Evolutionary conservation across 2,797 vertebrate genomes (phyloP).

Genomic region (Gymnoscopelus braueri): DNA sequence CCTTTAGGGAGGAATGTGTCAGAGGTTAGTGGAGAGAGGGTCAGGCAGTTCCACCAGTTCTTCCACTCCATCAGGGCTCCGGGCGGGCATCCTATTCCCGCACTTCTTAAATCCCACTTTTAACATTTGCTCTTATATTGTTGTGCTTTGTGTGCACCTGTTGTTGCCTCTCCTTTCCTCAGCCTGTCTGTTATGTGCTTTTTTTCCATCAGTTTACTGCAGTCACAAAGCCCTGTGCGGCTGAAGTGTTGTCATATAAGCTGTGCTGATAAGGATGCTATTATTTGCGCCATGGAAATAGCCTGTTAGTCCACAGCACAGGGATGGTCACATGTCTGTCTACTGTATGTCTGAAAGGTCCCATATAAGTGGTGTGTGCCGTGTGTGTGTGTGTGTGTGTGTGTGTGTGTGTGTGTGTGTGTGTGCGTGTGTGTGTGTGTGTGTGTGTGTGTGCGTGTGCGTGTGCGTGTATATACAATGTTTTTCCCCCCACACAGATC

Average conservation of each 20-base stretch:
- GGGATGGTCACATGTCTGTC: slow-evolving; percentile 36
- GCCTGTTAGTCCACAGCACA: slow-evolving; percentile 25
- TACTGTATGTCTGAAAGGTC: slow-evolving; percentile 21
- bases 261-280: slow-evolving; percentile 37
- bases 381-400: too few species aligned
- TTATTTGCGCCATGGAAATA: slow-evolving; percentile 40
- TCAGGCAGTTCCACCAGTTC: too few species aligned
- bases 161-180: not conserved
- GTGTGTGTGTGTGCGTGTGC: not conserved
- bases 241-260: slow-evolving; percentile 33
- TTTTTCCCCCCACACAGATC: too few species aligned
- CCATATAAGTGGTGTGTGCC: not conserved
- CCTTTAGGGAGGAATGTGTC: too few species aligned
- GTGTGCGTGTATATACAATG: too few species aligned
- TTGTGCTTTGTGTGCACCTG: not conserved
- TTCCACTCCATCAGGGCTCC: too few species aligned
- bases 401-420: too few species aligned
- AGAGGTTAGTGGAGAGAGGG: too few species aligned
- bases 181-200: not conserved
- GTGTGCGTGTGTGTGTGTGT: too few species aligned
- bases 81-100: too few species aligned
- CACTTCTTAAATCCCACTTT: too few species aligned
- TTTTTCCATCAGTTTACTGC: slow-evolving; percentile 14
- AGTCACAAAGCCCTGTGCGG: slow-evolving; percentile 11
- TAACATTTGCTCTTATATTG: too few species aligned